Evolutionary conservation across 2,113 vertebrate species (phyloP).

Genomic region (Phyllostomus hastatus): DNA sequence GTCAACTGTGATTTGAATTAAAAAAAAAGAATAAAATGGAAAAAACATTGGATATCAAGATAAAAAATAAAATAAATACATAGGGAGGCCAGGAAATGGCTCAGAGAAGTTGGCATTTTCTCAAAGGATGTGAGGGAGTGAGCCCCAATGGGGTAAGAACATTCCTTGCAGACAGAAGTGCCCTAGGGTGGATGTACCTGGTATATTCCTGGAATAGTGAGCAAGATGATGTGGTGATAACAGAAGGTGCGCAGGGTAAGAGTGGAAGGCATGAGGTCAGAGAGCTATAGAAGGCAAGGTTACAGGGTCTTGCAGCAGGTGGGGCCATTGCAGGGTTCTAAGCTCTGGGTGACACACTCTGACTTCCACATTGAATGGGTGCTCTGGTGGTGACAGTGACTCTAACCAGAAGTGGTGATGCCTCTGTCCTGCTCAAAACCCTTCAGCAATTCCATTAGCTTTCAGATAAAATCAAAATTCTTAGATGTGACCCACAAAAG

Average conservation of each 20-base stretch:
- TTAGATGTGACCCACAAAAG: not conserved
- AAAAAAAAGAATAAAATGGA: not conserved
- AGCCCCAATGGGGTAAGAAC: not conserved
- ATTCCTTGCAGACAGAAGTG: not conserved
- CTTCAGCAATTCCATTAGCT: not conserved
- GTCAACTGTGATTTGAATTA: not conserved
- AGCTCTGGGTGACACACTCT: not conserved
- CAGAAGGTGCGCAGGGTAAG: not conserved
- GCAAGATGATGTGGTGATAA: too few relatives aligned
- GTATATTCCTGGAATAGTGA: fast-evolving
- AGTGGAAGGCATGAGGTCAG: not conserved
- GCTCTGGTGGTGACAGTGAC: not conserved
- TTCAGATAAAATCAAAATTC: not conserved
- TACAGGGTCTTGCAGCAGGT: not conserved
- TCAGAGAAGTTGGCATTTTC: not conserved
- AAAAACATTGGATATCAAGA: not conserved
- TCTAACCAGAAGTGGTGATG: not conserved
- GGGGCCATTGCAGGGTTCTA: too few relatives aligned
- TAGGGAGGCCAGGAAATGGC: not conserved
- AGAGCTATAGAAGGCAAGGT: not conserved
- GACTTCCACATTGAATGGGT: not conserved
- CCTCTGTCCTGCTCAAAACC: not conserved
- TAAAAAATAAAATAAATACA: not conserved
- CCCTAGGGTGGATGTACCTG: too few relatives aligned
- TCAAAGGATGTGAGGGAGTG: not conserved